A percentile compares a stretch with the other conserved stretches of the same genome.
Conservation (phyloP, 2,888 invertebrate genomes). For the Branchellion lobata region DNA sequence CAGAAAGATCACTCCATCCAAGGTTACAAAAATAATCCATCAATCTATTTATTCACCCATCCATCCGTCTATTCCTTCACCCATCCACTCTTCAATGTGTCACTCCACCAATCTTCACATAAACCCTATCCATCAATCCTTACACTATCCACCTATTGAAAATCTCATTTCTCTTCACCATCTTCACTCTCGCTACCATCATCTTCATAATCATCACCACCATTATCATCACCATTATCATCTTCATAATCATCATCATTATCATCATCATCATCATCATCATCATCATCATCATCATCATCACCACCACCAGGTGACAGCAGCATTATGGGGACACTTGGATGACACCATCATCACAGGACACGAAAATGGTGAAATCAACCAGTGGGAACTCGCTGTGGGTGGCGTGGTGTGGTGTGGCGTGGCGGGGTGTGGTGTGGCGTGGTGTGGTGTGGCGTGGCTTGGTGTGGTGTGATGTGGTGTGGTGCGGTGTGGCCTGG, state of each 20-base stretch:
- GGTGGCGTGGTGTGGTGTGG: conserved; percentile 24
- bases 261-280: conserved; percentile 23
- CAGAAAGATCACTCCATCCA: conserved; percentile 68
- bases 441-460: background rate
- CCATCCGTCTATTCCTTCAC: conserved; percentile 68
- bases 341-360: conserved; percentile 69
- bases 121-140: too few species aligned
- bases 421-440: too few species aligned
- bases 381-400: conserved; percentile 80
- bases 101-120: too few species aligned
- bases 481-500: background rate
- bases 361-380: conserved; percentile 88
- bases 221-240: too few species aligned
- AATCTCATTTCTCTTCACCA: too few species aligned
- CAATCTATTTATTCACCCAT: background rate
- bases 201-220: too few species aligned
- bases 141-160: too few species aligned
- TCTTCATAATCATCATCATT: conserved; percentile 20
- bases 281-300: conserved; percentile 21
- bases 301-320: conserved; percentile 73
- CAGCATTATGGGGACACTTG: conserved; percentile 88
- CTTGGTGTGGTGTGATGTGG: background rate
- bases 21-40: background rate
- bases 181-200: too few species aligned
- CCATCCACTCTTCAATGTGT: conserved; percentile 63